These are phyloP conservation scores for Ctenomys sociabilis DNA, from an alignment of 2,113 vertebrate genomes.

Conservation along the genomic window DNA sequence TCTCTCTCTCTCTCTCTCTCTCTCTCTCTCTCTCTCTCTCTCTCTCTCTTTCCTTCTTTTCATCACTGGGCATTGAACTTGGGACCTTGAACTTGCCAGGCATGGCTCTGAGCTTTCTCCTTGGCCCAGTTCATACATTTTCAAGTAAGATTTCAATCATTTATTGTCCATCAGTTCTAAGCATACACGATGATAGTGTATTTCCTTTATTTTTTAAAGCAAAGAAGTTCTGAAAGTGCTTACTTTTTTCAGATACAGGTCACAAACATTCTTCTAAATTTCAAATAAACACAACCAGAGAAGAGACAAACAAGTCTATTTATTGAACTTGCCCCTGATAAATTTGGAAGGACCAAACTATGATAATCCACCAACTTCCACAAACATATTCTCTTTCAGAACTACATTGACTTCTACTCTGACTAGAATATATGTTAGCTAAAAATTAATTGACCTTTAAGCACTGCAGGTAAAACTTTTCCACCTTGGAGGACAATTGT, in stretches of 20 bases:
- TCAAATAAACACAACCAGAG: background rate
- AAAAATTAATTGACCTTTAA: background rate
- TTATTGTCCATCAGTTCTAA: background rate
- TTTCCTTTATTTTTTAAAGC: background rate
- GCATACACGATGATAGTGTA: background rate
- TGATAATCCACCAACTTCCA: background rate
- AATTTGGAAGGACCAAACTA: background rate
- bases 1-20: too few species aligned
- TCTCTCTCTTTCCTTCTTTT: too few species aligned
- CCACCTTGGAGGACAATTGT: background rate
- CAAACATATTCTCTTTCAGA: background rate
- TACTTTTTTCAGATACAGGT: background rate
- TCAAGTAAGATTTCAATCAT: background rate
- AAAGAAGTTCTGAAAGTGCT: background rate
- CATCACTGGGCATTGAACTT: too few species aligned
- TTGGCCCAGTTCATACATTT: background rate
- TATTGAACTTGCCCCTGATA: background rate
- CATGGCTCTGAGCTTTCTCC: too few species aligned
- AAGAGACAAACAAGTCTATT: background rate
- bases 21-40: too few species aligned
- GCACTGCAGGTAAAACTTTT: background rate
- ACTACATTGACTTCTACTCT: background rate
- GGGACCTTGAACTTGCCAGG: too few species aligned
- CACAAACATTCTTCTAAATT: background rate
- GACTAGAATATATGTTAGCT: slow-evolving; percentile 3